These are phyloP conservation scores for Akabosia matsudoensis DNA, from an alignment of 1,140 invertebrate genomes.

Conservation along the genomic window DNA sequence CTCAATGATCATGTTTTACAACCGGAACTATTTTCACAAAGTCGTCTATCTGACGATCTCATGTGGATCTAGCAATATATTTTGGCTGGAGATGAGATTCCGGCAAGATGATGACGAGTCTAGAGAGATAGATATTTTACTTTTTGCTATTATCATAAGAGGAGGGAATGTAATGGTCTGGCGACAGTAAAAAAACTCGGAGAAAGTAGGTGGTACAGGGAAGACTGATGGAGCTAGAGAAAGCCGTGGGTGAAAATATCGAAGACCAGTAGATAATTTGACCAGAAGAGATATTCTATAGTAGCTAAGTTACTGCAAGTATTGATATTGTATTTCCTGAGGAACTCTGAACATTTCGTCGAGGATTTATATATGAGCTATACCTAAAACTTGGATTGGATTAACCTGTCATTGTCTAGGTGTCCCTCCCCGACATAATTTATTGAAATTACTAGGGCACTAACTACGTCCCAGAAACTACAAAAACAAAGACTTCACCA, in stretches of 20 bases:
- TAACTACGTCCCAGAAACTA: neutral
- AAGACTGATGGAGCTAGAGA: no score
- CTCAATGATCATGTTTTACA: conserved; percentile 5
- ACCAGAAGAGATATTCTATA: no score
- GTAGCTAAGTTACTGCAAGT: no score
- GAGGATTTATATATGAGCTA: no score
- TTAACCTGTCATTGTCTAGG: neutral
- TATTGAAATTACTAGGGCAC: neutral
- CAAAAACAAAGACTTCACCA: no score
- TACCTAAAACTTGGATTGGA: neutral
- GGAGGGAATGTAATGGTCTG: neutral
- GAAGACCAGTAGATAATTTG: no score
- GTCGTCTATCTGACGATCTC: neutral
- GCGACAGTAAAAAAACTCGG: neutral
- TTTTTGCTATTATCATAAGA: neutral
- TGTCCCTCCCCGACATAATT: neutral
- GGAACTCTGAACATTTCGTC: no score
- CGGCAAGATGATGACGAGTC: neutral
- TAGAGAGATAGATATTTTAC: neutral
- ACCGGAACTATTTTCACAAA: conserved; percentile 2
- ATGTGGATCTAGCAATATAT: neutral
- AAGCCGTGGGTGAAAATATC: no score
- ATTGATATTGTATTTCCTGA: no score
- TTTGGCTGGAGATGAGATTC: neutral
- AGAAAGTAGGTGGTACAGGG: neutral